Base-by-base conservation (phyloP, 1,140 invertebrate genomes). In the Trachymyrmex cornetzi region DNA sequence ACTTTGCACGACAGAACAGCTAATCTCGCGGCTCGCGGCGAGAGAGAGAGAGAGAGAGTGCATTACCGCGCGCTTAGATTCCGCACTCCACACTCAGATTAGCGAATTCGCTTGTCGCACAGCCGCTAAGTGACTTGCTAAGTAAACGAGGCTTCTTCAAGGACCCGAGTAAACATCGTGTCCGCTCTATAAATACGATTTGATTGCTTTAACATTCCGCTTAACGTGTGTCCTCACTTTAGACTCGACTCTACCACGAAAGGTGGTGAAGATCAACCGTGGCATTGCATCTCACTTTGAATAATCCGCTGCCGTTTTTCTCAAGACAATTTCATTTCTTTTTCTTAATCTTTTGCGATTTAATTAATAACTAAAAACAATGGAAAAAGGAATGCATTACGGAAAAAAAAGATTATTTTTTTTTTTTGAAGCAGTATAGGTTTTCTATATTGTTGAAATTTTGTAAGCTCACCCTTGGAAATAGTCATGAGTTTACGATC, bases 41-140 rank as follows among this genome's bases (percentile, higher is more conserved):
- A n/a, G n/a, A n/a, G n/a, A n/a, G n/a, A n/a, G n/a, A n/a, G n/a
- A n/a, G 80, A 80, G 86, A 66, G 88, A 72, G 89, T 77, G 72
- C 89, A 88, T 90, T 90, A 90, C 87, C 80, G 85, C 16, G 19
- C 77, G 88, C 71, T 90, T 90, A 86, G 87, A 90, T 90, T 90
- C 82, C 88, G 77, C 74, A 66, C 87, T 67, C 48, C 38, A 50
- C 57, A 89, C 79, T 80, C 89, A 67, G 81, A 90, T 90, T 90
- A 90, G 86, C 69, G 77, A 90, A 90, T 84, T 90, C 77, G 75
- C 86, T 90, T 90, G 72, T 87, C 89, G 71, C 55, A 71, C 50
- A 57, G 86, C 63, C 63, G 86, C 84, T 90, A 88, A 90, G 89
- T 88, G 89, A 90, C 77, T 90, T 84, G 86, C 89, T 90, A 90